Evolutionary conservation across 1,140 invertebrate species (phyloP).

Genomic region (Macrostomum lignano): DNA sequence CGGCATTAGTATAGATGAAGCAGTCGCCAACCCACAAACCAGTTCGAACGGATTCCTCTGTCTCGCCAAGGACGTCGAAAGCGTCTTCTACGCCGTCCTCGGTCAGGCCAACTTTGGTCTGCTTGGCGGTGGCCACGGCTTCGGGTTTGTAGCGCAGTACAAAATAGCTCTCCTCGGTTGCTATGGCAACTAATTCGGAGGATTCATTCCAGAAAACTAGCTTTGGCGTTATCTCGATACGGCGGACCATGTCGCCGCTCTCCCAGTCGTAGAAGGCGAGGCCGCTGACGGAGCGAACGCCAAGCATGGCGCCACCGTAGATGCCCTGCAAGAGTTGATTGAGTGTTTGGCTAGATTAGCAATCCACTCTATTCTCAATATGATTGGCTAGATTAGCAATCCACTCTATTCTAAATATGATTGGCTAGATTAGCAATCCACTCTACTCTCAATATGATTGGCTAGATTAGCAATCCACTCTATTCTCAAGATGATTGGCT

Average conservation of each 20-base stretch:
- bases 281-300: constrained; percentile 66
- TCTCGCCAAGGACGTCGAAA: too few relatives aligned
- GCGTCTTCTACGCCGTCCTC: too few relatives aligned
- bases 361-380: too few relatives aligned
- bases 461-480: too few relatives aligned
- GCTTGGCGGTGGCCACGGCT: constrained; percentile 11
- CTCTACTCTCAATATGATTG: too few relatives aligned
- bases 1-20: constrained; percentile 92
- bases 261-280: constrained; percentile 95
- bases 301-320: constrained; percentile 71
- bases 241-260: constrained; percentile 52
- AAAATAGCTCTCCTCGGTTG: constrained; percentile 80
- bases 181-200: constrained; percentile 66
- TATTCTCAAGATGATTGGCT: too few relatives aligned
- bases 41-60: constrained; percentile 70
- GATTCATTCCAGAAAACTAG: constrained; percentile 68
- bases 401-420: too few relatives aligned
- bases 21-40: constrained; percentile 95
- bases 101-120: not conserved
- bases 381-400: too few relatives aligned
- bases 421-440: too few relatives aligned
- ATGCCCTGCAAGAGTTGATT: constrained; percentile 49
- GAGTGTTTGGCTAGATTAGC: too few relatives aligned
- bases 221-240: constrained; percentile 77
- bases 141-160: constrained; percentile 55